These are phyloP conservation scores for Ferrisia virgata DNA, from an alignment of 2,888 invertebrate genomes.

Conservation along the genomic window DNA sequence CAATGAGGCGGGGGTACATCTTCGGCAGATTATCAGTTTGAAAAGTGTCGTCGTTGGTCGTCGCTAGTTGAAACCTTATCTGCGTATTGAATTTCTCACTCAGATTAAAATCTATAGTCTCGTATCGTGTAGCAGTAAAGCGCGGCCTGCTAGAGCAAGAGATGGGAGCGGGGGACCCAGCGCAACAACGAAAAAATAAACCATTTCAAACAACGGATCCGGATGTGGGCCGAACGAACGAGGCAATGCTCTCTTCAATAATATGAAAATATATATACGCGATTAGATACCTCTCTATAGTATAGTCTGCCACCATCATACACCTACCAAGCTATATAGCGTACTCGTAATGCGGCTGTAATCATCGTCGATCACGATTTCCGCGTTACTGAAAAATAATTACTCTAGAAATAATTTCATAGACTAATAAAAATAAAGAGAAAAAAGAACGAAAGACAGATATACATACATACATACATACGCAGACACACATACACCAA, in stretches of 20 bases:
- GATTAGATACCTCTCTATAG: no score
- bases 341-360: background rate
- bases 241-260: constrained; percentile 36
- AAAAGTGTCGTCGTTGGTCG: constrained; percentile 22
- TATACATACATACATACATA: background rate
- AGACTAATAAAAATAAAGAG: background rate
- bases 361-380: background rate
- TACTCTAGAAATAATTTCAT: background rate
- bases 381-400: background rate
- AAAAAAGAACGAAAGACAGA: background rate
- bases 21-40: constrained; percentile 4
- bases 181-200: constrained; percentile 21
- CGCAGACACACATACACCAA: no score
- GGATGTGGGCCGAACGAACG: constrained; percentile 37
- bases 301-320: no score
- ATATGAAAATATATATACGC: background rate
- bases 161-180: background rate
- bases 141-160: no score
- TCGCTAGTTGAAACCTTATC: constrained; percentile 42
- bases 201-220: constrained; percentile 23
- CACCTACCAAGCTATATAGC: background rate
- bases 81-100: constrained; percentile 36
- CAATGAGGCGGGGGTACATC: background rate
- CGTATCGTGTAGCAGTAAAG: no score
- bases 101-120: constrained; percentile 37